Conservation (phyloP, 2,888 invertebrate species). For the Acrobeloides nanus region DNA sequence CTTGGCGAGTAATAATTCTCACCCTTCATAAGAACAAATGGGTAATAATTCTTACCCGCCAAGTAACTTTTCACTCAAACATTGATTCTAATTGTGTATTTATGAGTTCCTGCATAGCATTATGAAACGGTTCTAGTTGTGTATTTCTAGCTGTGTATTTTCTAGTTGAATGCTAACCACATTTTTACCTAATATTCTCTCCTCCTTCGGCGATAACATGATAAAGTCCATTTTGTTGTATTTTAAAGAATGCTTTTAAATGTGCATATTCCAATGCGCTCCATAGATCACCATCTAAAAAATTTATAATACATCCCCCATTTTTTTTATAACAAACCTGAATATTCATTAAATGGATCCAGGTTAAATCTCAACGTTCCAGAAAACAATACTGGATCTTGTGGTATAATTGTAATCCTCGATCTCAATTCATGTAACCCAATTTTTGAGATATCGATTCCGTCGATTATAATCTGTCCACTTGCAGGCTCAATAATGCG, state of each 20-base stretch:
- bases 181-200: constrained; percentile 64
- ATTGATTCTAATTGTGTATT: no score
- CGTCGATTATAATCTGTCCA: constrained; percentile 41
- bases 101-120: no score
- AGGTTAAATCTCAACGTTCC: constrained; percentile 82
- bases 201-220: constrained; percentile 83
- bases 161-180: constrained; percentile 4
- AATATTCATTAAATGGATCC: constrained; percentile 74
- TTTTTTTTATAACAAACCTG: no score
- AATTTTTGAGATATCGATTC: constrained; percentile 62
- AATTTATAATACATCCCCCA: no score
- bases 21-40: no score
- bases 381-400: constrained; percentile 58
- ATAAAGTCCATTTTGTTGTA: constrained; percentile 67
- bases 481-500: constrained; percentile 37
- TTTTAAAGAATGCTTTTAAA: constrained; percentile 72
- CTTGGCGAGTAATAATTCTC: no score
- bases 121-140: no score
- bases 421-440: constrained; percentile 78
- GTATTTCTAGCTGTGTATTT: no score
- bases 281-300: constrained; percentile 78
- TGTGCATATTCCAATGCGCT: constrained; percentile 78
- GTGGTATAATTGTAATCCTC: constrained; percentile 72
- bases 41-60: no score
- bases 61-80: no score